These are phyloP conservation scores for Ambastaia sidthimunki DNA, from an alignment of 2,797 vertebrate genomes.

Conservation along the genomic window DNA sequence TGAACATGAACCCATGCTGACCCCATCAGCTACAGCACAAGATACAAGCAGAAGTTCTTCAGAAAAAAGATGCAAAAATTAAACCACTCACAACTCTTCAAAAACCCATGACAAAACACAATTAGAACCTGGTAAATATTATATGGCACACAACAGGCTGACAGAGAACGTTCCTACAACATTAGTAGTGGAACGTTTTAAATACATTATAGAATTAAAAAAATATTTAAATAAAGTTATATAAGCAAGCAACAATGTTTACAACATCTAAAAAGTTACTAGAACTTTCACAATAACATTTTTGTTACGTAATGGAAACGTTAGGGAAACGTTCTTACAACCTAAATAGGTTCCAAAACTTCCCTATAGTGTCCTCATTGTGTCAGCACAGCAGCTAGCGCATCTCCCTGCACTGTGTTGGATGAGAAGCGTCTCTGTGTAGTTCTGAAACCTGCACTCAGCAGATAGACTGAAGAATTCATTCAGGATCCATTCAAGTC, in stretches of 20 bases:
- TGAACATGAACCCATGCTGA: neutral
- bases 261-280: too few relatives aligned
- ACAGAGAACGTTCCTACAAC: too few relatives aligned
- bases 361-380: slow-evolving; percentile 41
- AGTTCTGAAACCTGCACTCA: slow-evolving; percentile 17
- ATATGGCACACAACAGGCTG: neutral
- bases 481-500: slow-evolving; percentile 10
- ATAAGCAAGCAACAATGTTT: too few relatives aligned
- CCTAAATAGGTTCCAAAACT: slow-evolving; percentile 10
- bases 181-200: too few relatives aligned
- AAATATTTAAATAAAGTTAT: too few relatives aligned
- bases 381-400: slow-evolving; percentile 26
- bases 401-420: slow-evolving; percentile 17
- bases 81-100: too few relatives aligned
- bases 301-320: too few relatives aligned
- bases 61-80: neutral
- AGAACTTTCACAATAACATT: too few relatives aligned
- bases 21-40: neutral
- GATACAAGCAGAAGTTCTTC: neutral
- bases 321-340: too few relatives aligned
- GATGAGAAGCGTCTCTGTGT: slow-evolving; percentile 25
- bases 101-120: slow-evolving; percentile 2
- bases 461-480: slow-evolving; percentile 31
- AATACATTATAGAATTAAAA: too few relatives aligned
- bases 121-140: slow-evolving; percentile 12